These are phyloP conservation scores for Amblyjoppa fuscipennis DNA, from an alignment of 2,888 invertebrate species.

Conservation along the genomic window DNA sequence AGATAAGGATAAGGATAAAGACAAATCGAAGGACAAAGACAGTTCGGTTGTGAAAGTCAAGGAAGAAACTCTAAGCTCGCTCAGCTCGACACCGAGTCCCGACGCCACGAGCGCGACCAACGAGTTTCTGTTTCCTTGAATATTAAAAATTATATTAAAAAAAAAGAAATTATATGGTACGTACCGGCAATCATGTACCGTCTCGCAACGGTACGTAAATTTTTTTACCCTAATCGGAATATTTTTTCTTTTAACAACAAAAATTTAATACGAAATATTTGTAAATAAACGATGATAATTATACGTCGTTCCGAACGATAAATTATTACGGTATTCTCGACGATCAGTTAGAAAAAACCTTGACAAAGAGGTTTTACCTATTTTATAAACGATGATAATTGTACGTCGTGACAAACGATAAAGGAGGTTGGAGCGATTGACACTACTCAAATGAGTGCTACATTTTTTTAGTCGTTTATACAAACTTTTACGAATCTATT, in stretches of 20 bases:
- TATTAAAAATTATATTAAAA: conserved; percentile 7
- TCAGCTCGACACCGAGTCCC: conserved; percentile 91
- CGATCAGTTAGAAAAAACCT: background rate
- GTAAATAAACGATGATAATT: conserved; percentile 48
- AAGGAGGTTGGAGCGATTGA: too few relatives aligned
- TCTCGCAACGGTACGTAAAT: background rate
- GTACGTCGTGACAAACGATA: too few relatives aligned
- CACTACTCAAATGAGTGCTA: too few relatives aligned
- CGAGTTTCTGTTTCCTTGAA: conserved; percentile 80
- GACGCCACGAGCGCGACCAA: conserved; percentile 84
- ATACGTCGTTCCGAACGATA: background rate
- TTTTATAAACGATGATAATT: too few relatives aligned
- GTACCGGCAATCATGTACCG: conserved; percentile 2
- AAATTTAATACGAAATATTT: conserved; percentile 31
- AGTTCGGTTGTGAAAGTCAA: conserved; percentile 88
- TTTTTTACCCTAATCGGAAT: conserved; percentile 7
- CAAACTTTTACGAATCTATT: too few relatives aligned
- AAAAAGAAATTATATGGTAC: background rate
- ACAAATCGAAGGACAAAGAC: conserved; percentile 86
- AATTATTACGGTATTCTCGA: background rate
- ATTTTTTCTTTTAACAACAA: background rate
- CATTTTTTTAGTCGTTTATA: too few relatives aligned
- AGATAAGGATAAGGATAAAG: conserved; percentile 87
- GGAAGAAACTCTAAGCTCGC: conserved; percentile 92
- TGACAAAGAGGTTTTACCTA: too few relatives aligned